Evolutionary conservation across 2,113 vertebrate species (phyloP), one percentile per base, ranked within the genome.

Genomic region (Psettodes erumei): DNA sequence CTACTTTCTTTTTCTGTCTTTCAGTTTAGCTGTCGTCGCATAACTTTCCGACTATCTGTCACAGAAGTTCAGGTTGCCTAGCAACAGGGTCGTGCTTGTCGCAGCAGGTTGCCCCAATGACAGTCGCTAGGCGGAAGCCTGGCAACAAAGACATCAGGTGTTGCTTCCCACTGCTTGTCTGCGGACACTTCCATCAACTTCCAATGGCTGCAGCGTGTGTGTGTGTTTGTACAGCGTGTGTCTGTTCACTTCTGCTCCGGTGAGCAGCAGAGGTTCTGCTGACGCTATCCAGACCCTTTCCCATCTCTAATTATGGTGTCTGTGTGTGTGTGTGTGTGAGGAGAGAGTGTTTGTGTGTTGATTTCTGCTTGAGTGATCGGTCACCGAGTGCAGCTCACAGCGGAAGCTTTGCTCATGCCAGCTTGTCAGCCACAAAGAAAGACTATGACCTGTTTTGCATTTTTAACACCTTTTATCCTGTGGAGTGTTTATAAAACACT

Each of bases 141-240:
- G 81, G 91, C 91, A 92, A 93, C 91, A 88, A 90, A 94, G 91
- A 93, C 89, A 91, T 92, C 93, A 92, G 92, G 92, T 91, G 93
- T 81, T 86, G 75, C 87, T 91, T 91, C 89, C 89, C 76, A 83
- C 88, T 76, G 90, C 62, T 87, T 7, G 60, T 88, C 82, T 88
- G 75, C 59, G 66, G 84, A 91, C 92, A 88, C 90, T 82, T 86
- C 79, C 68, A 55, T 56, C 53, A 38, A 78, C 78, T 70, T 78
- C 85, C 80, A 83, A 61, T 27, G 56, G 79, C 85, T 67, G 51
- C 38, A 18, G 25, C 60, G 42, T 72, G 76, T 71, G 67, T 75
- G 35, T 40, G 58, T 60, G 58, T 60, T 51, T 38, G 27, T 65
- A 67, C 54, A 45, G 71, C 72, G 10, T 65, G 81, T 64, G 72